These are phyloP conservation scores for Butorides virescens DNA, from an alignment of 2,113 vertebrate species.

Conservation along the genomic window DNA sequence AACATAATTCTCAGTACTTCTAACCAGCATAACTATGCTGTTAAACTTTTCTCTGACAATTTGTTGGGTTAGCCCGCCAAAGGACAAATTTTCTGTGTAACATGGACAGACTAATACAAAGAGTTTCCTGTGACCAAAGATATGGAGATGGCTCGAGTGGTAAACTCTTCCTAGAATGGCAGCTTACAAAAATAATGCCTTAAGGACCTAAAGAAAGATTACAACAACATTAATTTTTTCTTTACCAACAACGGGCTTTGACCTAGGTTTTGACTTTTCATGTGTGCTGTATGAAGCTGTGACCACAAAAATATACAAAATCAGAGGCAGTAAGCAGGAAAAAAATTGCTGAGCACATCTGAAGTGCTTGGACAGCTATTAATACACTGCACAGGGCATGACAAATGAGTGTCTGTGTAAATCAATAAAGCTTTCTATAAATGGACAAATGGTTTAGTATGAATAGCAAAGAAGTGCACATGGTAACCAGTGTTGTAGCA, in stretches of 20 bases:
- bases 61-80: not conserved
- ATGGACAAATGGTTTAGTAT: slow-evolving; percentile 59
- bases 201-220: not conserved
- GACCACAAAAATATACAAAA: not conserved
- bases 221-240: not conserved
- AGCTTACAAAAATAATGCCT: not conserved
- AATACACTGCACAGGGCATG: slow-evolving; percentile 60
- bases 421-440: slow-evolving; percentile 71
- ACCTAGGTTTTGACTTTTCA: not conserved
- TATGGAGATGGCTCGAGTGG: not conserved
- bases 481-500: slow-evolving; percentile 35
- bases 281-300: not conserved
- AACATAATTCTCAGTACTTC: not conserved
- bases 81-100: not conserved
- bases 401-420: slow-evolving; percentile 74
- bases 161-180: not conserved
- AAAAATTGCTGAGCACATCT: slow-evolving; percentile 33
- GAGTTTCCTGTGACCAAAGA: not conserved
- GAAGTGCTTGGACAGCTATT: slow-evolving; percentile 49
- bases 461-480: slow-evolving; percentile 59
- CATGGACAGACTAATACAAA: not conserved
- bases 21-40: not conserved
- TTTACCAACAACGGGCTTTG: not conserved
- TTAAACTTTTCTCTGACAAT: not conserved
- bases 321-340: not conserved